These are phyloP conservation scores for Leucoma salicis DNA, from an alignment of 2,888 invertebrate genomes.

Conservation along the genomic window DNA sequence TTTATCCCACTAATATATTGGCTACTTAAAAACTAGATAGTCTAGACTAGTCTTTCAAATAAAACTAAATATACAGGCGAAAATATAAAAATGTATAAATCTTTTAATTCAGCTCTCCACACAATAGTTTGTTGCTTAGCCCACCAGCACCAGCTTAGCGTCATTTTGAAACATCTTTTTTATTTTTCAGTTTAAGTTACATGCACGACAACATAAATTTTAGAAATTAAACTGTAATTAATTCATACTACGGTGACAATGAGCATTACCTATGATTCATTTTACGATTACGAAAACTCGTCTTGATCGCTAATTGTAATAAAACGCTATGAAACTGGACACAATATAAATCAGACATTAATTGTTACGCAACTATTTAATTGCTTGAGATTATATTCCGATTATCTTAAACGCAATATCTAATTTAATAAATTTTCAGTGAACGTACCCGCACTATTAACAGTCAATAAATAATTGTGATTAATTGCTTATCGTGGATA, in stretches of 20 bases:
- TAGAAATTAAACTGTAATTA: conserved; percentile 4
- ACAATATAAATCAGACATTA: conserved; percentile 53
- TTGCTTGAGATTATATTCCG: conserved; percentile 45
- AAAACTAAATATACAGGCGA: too few species aligned
- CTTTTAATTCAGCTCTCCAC: too few species aligned
- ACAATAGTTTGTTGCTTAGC: too few species aligned
- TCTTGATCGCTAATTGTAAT: conserved; percentile 39
- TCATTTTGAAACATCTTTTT: not conserved
- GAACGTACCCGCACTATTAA: conserved; percentile 21
- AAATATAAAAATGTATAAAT: too few species aligned
- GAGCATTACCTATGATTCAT: conserved; percentile 33
- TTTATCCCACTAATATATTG: too few species aligned
- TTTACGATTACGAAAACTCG: conserved; percentile 41
- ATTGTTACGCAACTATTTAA: conserved; percentile 50
- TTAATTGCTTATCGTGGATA: conserved; percentile 19
- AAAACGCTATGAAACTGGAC: conserved; percentile 43
- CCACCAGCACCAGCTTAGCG: too few species aligned
- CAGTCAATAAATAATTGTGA: conserved; percentile 26
- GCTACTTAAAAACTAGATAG: too few species aligned
- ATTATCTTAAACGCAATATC: conserved; percentile 42
- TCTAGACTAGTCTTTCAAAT: too few species aligned
- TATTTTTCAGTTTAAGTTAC: not conserved
- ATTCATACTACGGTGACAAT: conserved; percentile 23
- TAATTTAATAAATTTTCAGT: conserved; percentile 40
- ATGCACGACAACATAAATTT: not conserved